A percentile compares a stretch with the other conserved stretches of the same genome.
Conservation (phyloP, 1,140 invertebrate species). For the Sitobion miscanthi region DNA sequence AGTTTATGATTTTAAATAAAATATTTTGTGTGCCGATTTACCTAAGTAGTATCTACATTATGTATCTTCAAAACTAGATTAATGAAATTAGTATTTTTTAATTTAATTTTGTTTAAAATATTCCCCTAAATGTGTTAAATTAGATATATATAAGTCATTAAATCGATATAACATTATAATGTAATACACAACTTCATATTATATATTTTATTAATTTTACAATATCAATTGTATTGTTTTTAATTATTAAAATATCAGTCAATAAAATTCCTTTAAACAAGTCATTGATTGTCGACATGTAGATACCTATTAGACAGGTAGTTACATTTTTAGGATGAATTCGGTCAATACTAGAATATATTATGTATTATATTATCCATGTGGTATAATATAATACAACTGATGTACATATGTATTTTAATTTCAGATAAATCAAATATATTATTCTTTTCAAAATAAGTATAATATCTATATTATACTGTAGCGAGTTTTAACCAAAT, state of each 20-base stretch:
- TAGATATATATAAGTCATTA: background rate
- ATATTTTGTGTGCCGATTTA: background rate
- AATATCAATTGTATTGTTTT: background rate
- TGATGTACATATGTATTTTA: no score
- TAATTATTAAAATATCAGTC: background rate
- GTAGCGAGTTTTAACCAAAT: background rate
- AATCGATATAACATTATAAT: background rate
- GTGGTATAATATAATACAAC: no score
- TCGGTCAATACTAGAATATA: no score
- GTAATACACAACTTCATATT: background rate
- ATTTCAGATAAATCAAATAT: no score
- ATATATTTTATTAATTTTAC: background rate
- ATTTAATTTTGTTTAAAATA: background rate
- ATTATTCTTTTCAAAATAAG: no score
- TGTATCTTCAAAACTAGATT: background rate
- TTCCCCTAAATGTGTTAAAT: background rate
- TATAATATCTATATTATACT: background rate
- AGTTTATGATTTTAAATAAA: background rate
- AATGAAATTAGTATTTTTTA: background rate
- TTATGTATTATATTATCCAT: no score
- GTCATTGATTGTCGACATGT: background rate
- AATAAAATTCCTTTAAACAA: background rate
- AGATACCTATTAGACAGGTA: background rate
- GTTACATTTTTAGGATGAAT: no score
- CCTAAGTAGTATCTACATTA: background rate